Base-by-base conservation (phyloP, 1,140 invertebrate species). In the Hirudo medicinalis region DNA sequence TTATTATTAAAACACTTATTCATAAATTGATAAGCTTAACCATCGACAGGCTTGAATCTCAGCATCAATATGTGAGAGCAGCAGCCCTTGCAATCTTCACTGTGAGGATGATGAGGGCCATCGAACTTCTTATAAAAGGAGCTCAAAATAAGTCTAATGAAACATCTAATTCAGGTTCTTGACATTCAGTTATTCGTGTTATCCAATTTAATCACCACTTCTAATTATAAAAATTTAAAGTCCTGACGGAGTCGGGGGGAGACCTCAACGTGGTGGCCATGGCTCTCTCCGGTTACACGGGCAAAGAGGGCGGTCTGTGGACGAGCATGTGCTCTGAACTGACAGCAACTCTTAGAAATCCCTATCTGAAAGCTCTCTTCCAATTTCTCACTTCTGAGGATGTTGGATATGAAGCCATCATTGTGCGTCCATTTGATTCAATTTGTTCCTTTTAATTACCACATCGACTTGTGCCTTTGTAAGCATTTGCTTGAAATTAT, bases 61-160 rank as follows among this genome's bases (percentile, higher is more conserved):
- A 81, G 69, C 80, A 81, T 32, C 72, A 80, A 20, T 90, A 87
- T 81, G 87, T 91, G 54, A 86, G 91, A 80, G 91, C 91, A 36
- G 91, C 92, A 13, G 90, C 92, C 43, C 88, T 96, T 60, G 89
- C 91, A 55, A 87, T 94, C 60, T 96, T 96, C 79, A 90, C 92
- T 83, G 83, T 95, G 72, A 88, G 90, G 78, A 84, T 95, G 66
- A 85, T 87, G 70, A 82, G 86, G 76, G 92, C 92, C 19, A 90
- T 96, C 75, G 88, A 91, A 74, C 89, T 94, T 75, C 84, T 96
- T 54, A 89, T 88, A 57, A 75, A 57, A 66, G 71, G 63, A 72
- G 69, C 74, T 67, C 71, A 49, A 17, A 49, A 49, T 9, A 49
- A 49, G 43, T 49, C 43, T 17, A 17, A 49, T 49, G 43, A 49